Percentiles rank a stretch among this genome's conserved stretches.
Conservation (phyloP, 2,113 vertebrate genomes). For the Pseudorectes ferrugineus region DNA sequence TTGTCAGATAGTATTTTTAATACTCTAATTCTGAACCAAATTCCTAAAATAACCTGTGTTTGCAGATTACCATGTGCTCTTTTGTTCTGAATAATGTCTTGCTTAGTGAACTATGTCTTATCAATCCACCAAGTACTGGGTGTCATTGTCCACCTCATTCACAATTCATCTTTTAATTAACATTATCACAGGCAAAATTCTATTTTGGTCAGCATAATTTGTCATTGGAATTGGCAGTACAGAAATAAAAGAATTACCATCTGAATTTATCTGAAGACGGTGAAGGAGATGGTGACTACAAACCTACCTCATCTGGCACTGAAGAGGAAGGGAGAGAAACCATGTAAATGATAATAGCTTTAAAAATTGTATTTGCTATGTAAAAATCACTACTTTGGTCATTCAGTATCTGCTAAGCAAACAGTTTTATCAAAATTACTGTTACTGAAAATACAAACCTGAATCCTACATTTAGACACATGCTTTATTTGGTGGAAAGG, state of each 20-base stretch:
- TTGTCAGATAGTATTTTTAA: constrained; percentile 53
- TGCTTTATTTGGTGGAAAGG: neutral
- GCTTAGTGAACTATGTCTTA: constrained; percentile 47
- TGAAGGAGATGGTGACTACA: neutral
- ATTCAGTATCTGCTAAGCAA: neutral
- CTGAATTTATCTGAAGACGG: constrained; percentile 29
- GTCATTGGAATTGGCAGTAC: constrained; percentile 36
- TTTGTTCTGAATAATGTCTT: constrained; percentile 57
- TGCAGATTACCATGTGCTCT: constrained; percentile 32
- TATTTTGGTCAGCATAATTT: constrained; percentile 58
- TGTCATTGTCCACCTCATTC: constrained; percentile 62
- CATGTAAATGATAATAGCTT: neutral
- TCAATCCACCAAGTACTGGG: constrained; percentile 34
- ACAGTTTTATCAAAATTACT: constrained; percentile 18
- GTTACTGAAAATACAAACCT: neutral
- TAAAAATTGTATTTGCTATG: constrained; percentile 10
- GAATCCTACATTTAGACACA: neutral
- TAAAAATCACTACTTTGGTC: neutral
- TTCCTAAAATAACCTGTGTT: constrained; percentile 55
- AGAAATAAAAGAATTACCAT: constrained; percentile 55
- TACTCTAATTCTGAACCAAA: constrained; percentile 22
- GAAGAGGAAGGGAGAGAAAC: constrained; percentile 6
- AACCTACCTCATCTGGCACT: neutral
- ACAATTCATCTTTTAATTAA: constrained; percentile 68
- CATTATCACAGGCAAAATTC: constrained; percentile 54